Conservation (phyloP, 2,797 vertebrate genomes). For the Synaphobranchus kaupii region DNA sequence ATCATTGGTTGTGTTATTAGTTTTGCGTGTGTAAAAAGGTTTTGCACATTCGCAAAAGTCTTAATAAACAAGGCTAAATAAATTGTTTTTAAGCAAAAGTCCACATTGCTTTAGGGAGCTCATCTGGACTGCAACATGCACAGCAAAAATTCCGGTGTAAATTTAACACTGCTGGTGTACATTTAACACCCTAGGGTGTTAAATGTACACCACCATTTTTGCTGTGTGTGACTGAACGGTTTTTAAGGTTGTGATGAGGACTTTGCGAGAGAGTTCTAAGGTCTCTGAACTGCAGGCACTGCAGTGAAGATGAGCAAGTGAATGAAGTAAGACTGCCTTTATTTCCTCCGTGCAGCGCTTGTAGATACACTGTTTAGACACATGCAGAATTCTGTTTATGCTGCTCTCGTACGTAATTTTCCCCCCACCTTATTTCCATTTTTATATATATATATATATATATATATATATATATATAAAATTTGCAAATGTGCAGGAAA, state of each 20-base stretch:
- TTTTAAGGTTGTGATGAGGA: background rate
- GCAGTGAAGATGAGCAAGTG: background rate
- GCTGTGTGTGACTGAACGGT: background rate
- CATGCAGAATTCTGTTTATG: background rate
- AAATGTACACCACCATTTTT: too few species aligned
- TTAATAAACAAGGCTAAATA: too few species aligned
- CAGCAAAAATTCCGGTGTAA: too few species aligned
- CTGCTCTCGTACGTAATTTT: background rate
- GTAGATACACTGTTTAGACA: background rate
- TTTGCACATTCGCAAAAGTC: too few species aligned
- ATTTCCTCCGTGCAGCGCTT: constrained; percentile 1
- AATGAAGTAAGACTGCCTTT: background rate
- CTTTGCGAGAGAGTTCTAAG: background rate
- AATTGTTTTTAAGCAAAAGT: background rate
- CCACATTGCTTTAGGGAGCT: background rate
- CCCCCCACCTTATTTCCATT: background rate
- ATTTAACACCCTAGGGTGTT: too few species aligned
- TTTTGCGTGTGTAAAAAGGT: too few species aligned
- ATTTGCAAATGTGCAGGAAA: background rate
- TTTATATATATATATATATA: too few species aligned
- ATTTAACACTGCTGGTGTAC: too few species aligned
- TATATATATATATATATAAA: background rate
- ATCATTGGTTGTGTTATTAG: too few species aligned
- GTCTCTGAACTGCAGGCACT: background rate
- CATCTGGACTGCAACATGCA: background rate